phyloP scores from a whole-genome alignment of 2,797 vertebrate species.

The Leptodactylus fallax region DNA sequence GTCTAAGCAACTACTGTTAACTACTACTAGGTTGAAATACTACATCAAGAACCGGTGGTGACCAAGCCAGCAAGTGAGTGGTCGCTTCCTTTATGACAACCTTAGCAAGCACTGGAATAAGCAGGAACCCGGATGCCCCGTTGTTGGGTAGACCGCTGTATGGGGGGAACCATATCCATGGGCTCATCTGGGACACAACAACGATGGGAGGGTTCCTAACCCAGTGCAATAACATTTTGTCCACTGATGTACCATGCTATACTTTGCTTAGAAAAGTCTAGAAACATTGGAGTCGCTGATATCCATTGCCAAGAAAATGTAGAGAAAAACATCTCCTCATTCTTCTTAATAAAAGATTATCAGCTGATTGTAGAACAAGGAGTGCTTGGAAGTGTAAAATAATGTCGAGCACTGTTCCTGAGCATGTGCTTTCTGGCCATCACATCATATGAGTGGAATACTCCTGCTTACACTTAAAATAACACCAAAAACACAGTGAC shows the following conservation, averaged over 20 bases:
- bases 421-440: constrained; percentile 56
- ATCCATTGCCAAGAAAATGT: constrained; percentile 32
- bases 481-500: neutral
- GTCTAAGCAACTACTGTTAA: too few species aligned
- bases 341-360: constrained; percentile 56
- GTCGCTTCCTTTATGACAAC: too few species aligned
- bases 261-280: neutral
- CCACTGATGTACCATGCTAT: neutral
- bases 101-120: too few species aligned
- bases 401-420: constrained; percentile 57
- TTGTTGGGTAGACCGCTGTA: too few species aligned
- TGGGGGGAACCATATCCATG: too few species aligned
- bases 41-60: too few species aligned
- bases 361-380: constrained; percentile 62
- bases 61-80: too few species aligned
- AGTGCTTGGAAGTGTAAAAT: constrained; percentile 53
- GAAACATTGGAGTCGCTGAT: neutral
- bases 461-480: constrained; percentile 40
- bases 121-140: too few species aligned
- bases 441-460: constrained; percentile 52
- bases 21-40: too few species aligned
- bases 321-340: constrained; percentile 36
- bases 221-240: neutral
- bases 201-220: too few species aligned
- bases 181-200: too few species aligned